phyloP scores from a whole-genome alignment of 2,113 vertebrate genomes.

The Psilopsiagon aymara region DNA sequence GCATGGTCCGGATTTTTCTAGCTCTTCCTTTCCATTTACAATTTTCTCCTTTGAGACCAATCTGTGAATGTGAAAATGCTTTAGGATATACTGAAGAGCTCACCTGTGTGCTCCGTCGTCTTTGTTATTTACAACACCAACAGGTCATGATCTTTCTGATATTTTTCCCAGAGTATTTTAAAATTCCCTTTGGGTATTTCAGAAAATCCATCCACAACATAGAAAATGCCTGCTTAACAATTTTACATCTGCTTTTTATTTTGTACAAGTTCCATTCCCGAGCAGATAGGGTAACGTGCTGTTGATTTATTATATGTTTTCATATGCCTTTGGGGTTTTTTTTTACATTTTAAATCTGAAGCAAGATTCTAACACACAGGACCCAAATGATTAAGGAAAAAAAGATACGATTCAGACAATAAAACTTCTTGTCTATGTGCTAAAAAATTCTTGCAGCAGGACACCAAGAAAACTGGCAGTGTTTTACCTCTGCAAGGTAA shows the following conservation, averaged over 20 bases:
- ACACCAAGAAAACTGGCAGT: background rate
- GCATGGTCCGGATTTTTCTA: background rate
- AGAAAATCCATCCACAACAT: background rate
- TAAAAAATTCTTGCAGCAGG: background rate
- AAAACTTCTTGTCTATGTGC: background rate
- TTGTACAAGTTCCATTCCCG: background rate
- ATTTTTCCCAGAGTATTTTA: background rate
- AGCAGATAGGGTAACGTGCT: background rate
- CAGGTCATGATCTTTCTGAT: background rate
- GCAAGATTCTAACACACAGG: background rate
- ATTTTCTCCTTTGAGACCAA: background rate
- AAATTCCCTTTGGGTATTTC: background rate
- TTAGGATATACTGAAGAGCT: background rate
- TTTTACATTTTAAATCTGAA: background rate
- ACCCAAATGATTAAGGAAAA: background rate
- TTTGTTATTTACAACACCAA: background rate
- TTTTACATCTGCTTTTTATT: background rate
- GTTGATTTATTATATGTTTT: background rate
- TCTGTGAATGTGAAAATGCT: background rate
- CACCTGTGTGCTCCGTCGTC: background rate
- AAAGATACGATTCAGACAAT: background rate
- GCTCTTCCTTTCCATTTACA: background rate
- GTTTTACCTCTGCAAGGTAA: background rate
- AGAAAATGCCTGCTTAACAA: background rate
- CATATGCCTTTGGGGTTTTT: background rate